Base-by-base conservation (phyloP, 2,888 invertebrate species). In the Dasypolia templi region DNA sequence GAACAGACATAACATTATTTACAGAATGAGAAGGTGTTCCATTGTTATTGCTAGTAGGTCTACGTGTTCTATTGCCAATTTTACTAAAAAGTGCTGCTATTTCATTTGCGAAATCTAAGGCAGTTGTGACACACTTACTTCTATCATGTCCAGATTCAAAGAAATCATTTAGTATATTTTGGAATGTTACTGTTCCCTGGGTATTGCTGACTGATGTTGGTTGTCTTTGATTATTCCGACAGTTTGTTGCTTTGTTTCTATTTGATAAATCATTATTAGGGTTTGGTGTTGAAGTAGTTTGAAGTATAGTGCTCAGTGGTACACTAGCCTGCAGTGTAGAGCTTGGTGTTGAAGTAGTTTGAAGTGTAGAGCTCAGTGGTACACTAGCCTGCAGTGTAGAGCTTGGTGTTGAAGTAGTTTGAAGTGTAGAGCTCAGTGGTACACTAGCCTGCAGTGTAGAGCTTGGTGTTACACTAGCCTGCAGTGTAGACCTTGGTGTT, bases 81-180 rank as follows among this genome's bases (percentile, higher is more conserved):
- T 19, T 0, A 19, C 2, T n/a, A 11, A 19, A 2, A 46, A 75
- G 3, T 17, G 9, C 1, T 29, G 49, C 12, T 14, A 59, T 1
- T 42, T 12, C 39, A 39, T 39, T 9, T 39, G 39, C 9, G 19
- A 1, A 26, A 35, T 32, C 17, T 17, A 5, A 3, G 44, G n/a
- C 0, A 7, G 0, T 7, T 61, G 17, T 3, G 35, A 7, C 0
- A 5, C 2, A 2, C 4, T 0, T 2, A 9, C 1, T 9, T 53
- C 1, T 22, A 32, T 6, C 17, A 9, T 0, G 1, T n/a, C 1
- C 2, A 32, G 2, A 12, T 11, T 11, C 1, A 53, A 83, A 68
- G 46, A 62, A 72, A 17, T 61, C 17, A 26, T 39, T 17, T 7
- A 80, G 4, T 42, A 68, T 53, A 2, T 12, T 42, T 3, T 29